A percentile compares a stretch with the other conserved stretches of the same genome.
phyloP scores from a whole-genome alignment of 2,797 vertebrate species.

The Phataginus tricuspis region DNA sequence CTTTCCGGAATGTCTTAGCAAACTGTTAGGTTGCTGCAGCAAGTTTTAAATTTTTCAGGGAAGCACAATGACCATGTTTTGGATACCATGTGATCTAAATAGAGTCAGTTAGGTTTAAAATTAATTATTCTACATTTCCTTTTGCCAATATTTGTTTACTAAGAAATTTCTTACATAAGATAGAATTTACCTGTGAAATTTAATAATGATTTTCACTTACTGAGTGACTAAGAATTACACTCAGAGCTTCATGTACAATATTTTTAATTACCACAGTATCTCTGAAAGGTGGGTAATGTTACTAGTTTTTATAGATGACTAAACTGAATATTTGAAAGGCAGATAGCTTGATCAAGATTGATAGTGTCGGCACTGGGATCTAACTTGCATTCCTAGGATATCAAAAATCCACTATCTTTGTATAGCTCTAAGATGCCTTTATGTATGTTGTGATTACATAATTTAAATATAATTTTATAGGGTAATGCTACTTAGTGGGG shows the following conservation, averaged over 20 bases:
- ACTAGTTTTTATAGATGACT: not conserved
- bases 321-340: conserved; percentile 14
- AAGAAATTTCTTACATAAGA: not conserved
- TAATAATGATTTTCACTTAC: conserved; percentile 11
- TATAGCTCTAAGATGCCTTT: not conserved
- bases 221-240: conserved; percentile 33
- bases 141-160: conserved; percentile 25
- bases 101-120: not conserved
- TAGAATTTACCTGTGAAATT: conserved; percentile 31
- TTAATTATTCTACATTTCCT: not conserved
- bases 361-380: conserved; percentile 16
- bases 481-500: conserved; percentile 21
- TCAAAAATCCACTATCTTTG: not conserved
- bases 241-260: conserved; percentile 12
- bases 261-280: conserved; percentile 30
- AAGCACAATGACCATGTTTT: not conserved
- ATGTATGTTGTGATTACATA: not conserved
- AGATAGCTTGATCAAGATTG: not conserved
- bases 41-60: conserved; percentile 12
- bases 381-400: conserved; percentile 1
- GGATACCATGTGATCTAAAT: not conserved
- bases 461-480: conserved; percentile 74
- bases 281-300: conserved; percentile 16
- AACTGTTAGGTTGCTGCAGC: not conserved
- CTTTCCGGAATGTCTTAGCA: not conserved